These are phyloP conservation scores for Illadopsis cleaveri DNA, from an alignment of 2,113 vertebrate species.

Conservation along the genomic window DNA sequence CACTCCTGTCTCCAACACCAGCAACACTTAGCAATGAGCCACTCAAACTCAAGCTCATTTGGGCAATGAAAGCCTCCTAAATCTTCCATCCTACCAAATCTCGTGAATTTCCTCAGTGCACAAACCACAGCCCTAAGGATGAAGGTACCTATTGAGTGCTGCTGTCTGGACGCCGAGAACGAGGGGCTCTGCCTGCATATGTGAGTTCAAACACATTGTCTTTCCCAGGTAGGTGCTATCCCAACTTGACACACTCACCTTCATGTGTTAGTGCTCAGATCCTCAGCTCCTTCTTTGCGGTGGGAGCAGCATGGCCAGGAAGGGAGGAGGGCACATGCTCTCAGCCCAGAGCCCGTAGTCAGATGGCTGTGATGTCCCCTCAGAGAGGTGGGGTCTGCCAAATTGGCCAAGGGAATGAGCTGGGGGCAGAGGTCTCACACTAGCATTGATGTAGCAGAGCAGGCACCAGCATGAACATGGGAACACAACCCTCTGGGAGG, in stretches of 20 bases:
- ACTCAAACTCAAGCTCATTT: neutral
- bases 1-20: neutral
- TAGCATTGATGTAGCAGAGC: neutral
- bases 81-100: neutral
- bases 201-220: neutral
- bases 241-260: neutral
- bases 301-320: neutral
- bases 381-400: neutral
- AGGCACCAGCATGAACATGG: neutral
- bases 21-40: neutral
- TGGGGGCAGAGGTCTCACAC: neutral
- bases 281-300: neutral
- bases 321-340: accelerated
- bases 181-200: neutral
- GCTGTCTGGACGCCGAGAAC: neutral
- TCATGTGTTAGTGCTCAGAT: neutral
- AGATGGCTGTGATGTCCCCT: neutral
- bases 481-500: neutral
- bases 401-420: neutral
- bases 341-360: neutral
- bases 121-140: neutral
- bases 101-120: neutral
- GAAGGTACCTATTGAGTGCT: neutral
- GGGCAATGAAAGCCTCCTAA: neutral
- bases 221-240: neutral